phyloP scores from a whole-genome alignment of 2,113 vertebrate species.

The Oenanthe melanoleuca region DNA sequence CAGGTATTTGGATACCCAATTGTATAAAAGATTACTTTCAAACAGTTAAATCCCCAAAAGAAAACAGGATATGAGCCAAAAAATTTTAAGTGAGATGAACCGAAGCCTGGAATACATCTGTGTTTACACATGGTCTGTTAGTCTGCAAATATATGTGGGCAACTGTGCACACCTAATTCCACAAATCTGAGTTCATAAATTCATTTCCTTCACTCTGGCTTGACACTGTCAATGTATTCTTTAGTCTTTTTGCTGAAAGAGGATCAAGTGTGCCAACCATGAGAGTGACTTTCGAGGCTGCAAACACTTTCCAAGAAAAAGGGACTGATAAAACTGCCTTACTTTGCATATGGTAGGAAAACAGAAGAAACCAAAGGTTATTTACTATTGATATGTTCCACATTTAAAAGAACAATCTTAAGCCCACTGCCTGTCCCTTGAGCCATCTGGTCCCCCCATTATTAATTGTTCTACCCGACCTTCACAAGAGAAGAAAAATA shows the following conservation, averaged over 20 bases:
- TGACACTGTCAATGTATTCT: conserved; percentile 49
- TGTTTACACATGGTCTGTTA: conserved; percentile 71
- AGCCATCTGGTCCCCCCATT: conserved; percentile 18
- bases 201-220: conserved; percentile 14
- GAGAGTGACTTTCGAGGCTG: not conserved
- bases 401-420: conserved; percentile 23
- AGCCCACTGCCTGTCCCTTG: conserved; percentile 14
- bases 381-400: conserved; percentile 3
- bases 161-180: conserved; percentile 69
- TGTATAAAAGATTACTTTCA: not conserved
- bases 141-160: conserved; percentile 70
- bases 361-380: not conserved
- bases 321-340: conserved; percentile 8
- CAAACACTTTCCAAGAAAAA: not conserved
- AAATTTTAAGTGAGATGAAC: conserved; percentile 65
- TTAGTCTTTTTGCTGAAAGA: conserved; percentile 49
- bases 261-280: conserved; percentile 15
- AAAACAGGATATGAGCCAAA: conserved; percentile 60
- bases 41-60: conserved; percentile 55
- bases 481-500: conserved; percentile 55
- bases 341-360: conserved; percentile 36
- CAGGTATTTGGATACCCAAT: not conserved
- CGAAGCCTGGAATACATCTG: conserved; percentile 61
- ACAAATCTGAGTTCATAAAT: conserved; percentile 51
- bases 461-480: conserved; percentile 53